Conservation (phyloP, 2,888 invertebrate species). For the Meliscaeva auricollis region DNA sequence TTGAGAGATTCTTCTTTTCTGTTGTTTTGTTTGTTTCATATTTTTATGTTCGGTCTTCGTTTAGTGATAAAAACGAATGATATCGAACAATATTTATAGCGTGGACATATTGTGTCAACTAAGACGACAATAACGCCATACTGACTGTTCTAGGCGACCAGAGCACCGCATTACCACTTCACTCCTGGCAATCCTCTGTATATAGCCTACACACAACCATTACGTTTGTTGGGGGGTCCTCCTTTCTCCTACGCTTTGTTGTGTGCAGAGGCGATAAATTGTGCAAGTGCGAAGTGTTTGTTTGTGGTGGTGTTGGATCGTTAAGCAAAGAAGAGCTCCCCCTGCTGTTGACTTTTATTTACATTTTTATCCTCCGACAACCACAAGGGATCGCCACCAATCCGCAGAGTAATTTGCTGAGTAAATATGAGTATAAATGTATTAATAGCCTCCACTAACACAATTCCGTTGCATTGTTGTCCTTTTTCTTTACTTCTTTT, state of each 20-base stretch:
- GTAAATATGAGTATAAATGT: slow-evolving; percentile 67
- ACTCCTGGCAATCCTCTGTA: background rate
- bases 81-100: slow-evolving; percentile 71
- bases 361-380: slow-evolving; percentile 54
- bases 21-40: slow-evolving; percentile 39
- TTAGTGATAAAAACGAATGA: slow-evolving; percentile 56
- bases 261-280: slow-evolving; percentile 66
- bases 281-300: slow-evolving; percentile 73
- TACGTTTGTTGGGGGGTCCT: background rate
- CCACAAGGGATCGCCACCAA: slow-evolving; percentile 62
- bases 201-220: background rate
- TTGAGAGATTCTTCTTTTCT: slow-evolving; percentile 53
- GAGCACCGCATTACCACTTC: background rate
- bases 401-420: slow-evolving; percentile 69
- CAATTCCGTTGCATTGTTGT: slow-evolving; percentile 51
- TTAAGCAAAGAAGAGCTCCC: slow-evolving; percentile 56
- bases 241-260: background rate
- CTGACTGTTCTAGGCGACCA: slow-evolving; percentile 36
- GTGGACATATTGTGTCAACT: slow-evolving; percentile 73
- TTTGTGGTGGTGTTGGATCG: slow-evolving; percentile 67
- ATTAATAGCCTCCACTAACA: slow-evolving; percentile 63
- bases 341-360: slow-evolving; percentile 55
- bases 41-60: slow-evolving; percentile 39
- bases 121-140: too few species aligned
- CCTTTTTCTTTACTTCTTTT: slow-evolving; percentile 20